Evolutionary conservation across 2,113 vertebrate species (phyloP).

Genomic region (Anarhynchus alexandrinus): DNA sequence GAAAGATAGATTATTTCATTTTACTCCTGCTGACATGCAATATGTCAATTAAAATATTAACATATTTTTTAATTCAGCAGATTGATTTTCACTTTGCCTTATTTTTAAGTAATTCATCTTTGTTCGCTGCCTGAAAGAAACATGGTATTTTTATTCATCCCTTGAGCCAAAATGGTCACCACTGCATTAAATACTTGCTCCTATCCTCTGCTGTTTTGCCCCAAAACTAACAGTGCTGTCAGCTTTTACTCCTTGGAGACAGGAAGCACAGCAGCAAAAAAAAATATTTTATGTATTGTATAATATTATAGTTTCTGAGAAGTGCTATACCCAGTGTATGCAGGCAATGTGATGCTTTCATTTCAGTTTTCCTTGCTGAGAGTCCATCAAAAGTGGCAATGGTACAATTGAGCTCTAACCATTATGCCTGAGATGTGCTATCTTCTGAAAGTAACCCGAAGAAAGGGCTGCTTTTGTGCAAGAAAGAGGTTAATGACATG

Average conservation of each 20-base stretch:
- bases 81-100: conserved; percentile 1
- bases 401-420: not conserved
- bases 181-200: not conserved
- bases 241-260: not conserved
- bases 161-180: not conserved
- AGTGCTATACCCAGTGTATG: not conserved
- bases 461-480: not conserved
- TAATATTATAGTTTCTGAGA: not conserved
- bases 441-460: not conserved
- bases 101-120: conserved; percentile 14
- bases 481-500: not conserved
- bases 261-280: not conserved
- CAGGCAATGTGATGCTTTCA: not conserved
- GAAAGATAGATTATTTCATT: conserved; percentile 10
- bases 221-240: not conserved
- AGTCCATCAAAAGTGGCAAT: not conserved
- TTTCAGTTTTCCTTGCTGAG: not conserved
- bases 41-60: conserved; percentile 42
- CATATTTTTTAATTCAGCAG: conserved; percentile 10
- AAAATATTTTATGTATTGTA: not conserved
- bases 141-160: not conserved
- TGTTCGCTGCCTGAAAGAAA: not conserved
- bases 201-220: not conserved
- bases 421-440: not conserved
- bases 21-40: not conserved